Base-by-base conservation (phyloP, 2,113 vertebrate species). In the Solea solea region DNA sequence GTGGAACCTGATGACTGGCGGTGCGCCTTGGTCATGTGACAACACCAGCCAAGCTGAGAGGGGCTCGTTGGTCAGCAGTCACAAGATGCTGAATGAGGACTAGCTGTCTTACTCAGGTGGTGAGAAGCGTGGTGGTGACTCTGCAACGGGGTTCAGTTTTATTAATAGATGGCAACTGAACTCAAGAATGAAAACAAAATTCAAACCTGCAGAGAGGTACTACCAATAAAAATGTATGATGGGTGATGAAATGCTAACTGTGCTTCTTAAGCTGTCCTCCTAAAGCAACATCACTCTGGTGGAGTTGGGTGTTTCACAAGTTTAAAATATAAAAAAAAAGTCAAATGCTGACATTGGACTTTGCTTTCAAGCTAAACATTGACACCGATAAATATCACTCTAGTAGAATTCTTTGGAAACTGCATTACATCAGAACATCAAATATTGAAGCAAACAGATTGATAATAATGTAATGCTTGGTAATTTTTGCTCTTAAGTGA, bases 121-220 rank as follows among this genome's bases (percentile, higher is more conserved):
- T 96, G 96, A 99, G 97, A 96, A 98, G 97, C 96, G 95, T 98
- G 97, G 97, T 97, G 97, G 96, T 97, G 97, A 97, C 97, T 99
- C 97, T 99, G 97, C 95, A 99, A 99, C 95, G 97, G 97, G 95
- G 96, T 97, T 99, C 96, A 98, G 95, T 97, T 98, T 99, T 98
- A 98, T 98, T 97, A 98, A 98, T 91, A 97, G 93, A 97, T 96
- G 95, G 94, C 95, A 97, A 95, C 94, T 92, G 83, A 93, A 89
- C 89, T 91, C 93, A 95, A 21, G 94, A 95, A 94, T 92, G 88
- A 95, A 96, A 96, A 94, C 95, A 95, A 96, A 95, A 94, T 94
- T 92, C 95, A 98, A 94, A 97, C 80, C 90, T 96, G 93, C 94
- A 95, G 91, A 94, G 93, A 94, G 74, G 63, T 74, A 69, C 72